Evolutionary conservation across 2,797 vertebrate genomes (phyloP).

Genomic region (Cossypha caffra): DNA sequence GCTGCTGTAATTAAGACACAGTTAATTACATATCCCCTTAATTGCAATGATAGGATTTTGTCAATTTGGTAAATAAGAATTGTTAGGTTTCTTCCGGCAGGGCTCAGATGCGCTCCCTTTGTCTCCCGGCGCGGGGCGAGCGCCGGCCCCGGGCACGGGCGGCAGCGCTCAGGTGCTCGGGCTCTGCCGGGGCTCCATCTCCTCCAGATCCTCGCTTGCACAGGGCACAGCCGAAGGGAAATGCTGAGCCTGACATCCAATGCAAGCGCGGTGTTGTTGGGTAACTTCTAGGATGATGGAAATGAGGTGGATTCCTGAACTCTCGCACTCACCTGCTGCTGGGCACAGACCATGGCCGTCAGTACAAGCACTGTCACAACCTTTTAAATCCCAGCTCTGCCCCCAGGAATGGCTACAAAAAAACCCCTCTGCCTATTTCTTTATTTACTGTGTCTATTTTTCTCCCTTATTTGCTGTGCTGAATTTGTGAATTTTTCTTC

Average conservation of each 20-base stretch:
- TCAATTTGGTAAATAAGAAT: conserved; percentile 82
- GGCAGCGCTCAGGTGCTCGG: neutral
- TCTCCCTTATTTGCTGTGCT: neutral
- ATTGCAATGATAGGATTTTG: conserved; percentile 81
- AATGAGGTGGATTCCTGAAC: neutral
- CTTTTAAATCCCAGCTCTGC: neutral
- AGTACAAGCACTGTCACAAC: neutral
- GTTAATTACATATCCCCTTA: conserved; percentile 81
- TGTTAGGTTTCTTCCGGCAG: conserved; percentile 68
- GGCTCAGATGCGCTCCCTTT: neutral
- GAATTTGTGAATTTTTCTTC: neutral
- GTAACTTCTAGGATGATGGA: neutral
- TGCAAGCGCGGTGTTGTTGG: fast-evolving
- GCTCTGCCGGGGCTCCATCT: no score
- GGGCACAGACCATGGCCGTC: fast-evolving
- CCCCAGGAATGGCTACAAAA: neutral
- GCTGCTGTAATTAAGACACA: conserved; percentile 83
- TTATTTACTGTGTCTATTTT: neutral
- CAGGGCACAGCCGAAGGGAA: neutral
- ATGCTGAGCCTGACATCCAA: fast-evolving
- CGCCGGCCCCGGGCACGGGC: neutral
- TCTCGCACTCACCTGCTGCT: neutral
- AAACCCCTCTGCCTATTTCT: neutral
- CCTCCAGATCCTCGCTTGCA: neutral
- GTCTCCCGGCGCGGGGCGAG: neutral